Percentiles rank a stretch among this genome's conserved stretches.
These are phyloP conservation scores for Crocodylus rhombifer DNA, from an alignment of 2,797 vertebrate genomes.

Conservation along the genomic window DNA sequence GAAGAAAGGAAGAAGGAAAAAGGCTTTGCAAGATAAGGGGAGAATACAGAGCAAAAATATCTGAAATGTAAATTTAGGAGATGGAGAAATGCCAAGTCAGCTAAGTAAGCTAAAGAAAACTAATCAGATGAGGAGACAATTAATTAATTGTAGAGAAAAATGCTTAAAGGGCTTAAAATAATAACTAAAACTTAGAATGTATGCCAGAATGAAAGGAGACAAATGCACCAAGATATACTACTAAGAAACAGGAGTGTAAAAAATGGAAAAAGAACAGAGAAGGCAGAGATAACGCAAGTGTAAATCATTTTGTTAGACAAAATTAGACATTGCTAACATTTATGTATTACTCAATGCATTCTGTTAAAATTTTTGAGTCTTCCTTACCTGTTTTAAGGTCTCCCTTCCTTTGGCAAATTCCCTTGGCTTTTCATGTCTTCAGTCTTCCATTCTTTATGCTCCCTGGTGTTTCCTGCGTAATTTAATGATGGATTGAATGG, in stretches of 20 bases:
- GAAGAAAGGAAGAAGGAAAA: too few relatives aligned
- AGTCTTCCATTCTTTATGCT: neutral
- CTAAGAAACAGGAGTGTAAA: neutral
- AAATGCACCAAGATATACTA: neutral
- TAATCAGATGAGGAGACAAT: too few relatives aligned
- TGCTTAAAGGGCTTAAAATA: neutral
- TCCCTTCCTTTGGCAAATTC: neutral
- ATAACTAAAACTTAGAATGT: neutral
- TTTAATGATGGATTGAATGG: neutral
- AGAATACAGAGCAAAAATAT: too few relatives aligned
- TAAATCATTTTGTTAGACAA: neutral
- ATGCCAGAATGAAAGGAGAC: neutral
- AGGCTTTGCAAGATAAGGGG: too few relatives aligned
- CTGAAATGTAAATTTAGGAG: too few relatives aligned
- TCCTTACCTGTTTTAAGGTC: neutral
- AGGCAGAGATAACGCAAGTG: neutral
- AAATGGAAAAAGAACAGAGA: neutral
- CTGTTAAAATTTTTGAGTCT: neutral
- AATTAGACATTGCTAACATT: neutral
- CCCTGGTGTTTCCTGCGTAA: neutral
- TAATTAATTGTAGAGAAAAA: neutral
- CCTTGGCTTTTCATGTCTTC: neutral
- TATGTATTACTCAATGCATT: neutral
- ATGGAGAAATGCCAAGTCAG: too few relatives aligned
- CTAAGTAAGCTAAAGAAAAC: too few relatives aligned